phyloP scores from a whole-genome alignment of 1,140 invertebrate genomes.

The Lepidotrigona ventralis region DNA sequence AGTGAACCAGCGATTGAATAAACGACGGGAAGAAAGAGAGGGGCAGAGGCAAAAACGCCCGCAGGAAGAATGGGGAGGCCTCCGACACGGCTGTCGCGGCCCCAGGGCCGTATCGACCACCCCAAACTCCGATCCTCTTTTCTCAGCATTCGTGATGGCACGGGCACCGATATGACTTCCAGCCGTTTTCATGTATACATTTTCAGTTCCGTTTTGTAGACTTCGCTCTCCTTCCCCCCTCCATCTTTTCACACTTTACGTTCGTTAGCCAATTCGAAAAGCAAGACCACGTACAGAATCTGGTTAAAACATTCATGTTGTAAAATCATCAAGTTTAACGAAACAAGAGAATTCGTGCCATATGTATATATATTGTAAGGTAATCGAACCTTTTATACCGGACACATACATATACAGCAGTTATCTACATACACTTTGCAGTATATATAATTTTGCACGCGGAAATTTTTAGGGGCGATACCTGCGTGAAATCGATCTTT shows the following conservation, averaged over 20 bases:
- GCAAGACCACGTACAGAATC: slow-evolving; percentile 42
- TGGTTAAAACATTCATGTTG: slow-evolving; percentile 48
- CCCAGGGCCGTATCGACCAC: slow-evolving; percentile 78
- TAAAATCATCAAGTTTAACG: slow-evolving; percentile 39
- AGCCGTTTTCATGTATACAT: slow-evolving; percentile 62
- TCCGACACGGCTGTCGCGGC: slow-evolving; percentile 76
- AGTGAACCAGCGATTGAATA: slow-evolving; percentile 3
- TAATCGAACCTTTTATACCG: slow-evolving; percentile 58
- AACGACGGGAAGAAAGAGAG: slow-evolving; percentile 37
- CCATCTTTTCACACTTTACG: slow-evolving; percentile 5
- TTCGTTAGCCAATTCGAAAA: slow-evolving; percentile 19
- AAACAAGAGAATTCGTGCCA: slow-evolving; percentile 42
- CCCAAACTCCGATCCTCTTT: slow-evolving; percentile 58
- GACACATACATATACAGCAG: slow-evolving; percentile 14
- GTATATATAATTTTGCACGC: neutral
- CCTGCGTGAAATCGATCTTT: neutral
- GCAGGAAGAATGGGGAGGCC: slow-evolving; percentile 77
- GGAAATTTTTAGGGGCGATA: neutral
- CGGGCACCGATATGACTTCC: slow-evolving; percentile 60
- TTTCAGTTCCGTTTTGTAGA: slow-evolving; percentile 49
- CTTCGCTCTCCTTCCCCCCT: slow-evolving; percentile 39
- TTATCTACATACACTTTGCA: neutral
- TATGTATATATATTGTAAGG: slow-evolving; percentile 28
- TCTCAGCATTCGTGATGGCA: slow-evolving; percentile 56
- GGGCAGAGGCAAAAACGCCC: slow-evolving; percentile 75